Conservation (phyloP, 2,888 invertebrate species). For the Alentia gelatinosa region DNA sequence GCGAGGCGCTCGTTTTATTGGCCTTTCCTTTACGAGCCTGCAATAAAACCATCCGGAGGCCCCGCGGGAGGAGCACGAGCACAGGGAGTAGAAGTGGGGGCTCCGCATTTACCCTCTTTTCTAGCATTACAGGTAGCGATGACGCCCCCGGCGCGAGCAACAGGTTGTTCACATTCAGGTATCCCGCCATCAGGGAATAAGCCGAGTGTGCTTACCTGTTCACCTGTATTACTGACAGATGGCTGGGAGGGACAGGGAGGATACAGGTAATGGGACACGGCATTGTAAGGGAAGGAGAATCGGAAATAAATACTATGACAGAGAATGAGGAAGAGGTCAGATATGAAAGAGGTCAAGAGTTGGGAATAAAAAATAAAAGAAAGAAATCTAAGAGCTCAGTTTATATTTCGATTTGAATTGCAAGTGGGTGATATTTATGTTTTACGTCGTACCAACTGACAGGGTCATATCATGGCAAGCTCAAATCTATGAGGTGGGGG, state of each 20-base stretch:
- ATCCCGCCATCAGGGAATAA: background rate
- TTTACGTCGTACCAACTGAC: too few species aligned
- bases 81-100: too few species aligned
- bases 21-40: background rate
- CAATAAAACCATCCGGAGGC: background rate
- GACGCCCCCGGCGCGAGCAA: background rate
- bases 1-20: background rate
- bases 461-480: too few species aligned
- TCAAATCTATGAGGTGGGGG: too few species aligned
- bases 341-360: background rate
- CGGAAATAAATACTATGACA: too few species aligned
- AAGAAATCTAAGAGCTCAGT: background rate
- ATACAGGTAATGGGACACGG: background rate
- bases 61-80: background rate
- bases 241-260: background rate
- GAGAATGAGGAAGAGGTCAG: background rate
- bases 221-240: background rate
- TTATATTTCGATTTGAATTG: background rate
- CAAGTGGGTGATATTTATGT: background rate
- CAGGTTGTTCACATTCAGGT: background rate
- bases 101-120: background rate
- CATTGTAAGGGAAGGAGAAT: background rate
- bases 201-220: conserved; percentile 5
- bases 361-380: background rate
- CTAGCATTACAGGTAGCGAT: background rate